These are phyloP conservation scores for Trachymyrmex cornetzi DNA, from an alignment of 1,140 invertebrate species.

Conservation along the genomic window DNA sequence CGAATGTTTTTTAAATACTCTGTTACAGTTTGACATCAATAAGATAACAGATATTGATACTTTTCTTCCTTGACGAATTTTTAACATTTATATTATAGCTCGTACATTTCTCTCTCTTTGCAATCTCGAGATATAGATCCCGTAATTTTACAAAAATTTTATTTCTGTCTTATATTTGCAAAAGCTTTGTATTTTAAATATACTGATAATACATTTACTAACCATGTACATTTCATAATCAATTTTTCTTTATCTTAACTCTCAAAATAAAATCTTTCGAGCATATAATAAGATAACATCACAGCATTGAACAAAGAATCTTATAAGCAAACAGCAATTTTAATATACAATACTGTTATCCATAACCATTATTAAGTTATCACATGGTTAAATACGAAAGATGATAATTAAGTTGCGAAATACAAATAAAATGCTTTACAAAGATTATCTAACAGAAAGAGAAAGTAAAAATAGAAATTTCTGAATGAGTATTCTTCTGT, in stretches of 20 bases:
- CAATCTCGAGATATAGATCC: slow-evolving; percentile 24
- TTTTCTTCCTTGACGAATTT: neutral
- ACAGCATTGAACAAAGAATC: slow-evolving; percentile 13
- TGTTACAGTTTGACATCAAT: neutral
- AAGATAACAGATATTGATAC: neutral
- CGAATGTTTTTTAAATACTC: neutral
- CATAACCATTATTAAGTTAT: slow-evolving; percentile 34
- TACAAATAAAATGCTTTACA: neutral
- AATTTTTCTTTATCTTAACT: slow-evolving; percentile 43
- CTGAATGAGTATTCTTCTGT: neutral
- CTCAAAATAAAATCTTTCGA: slow-evolving; percentile 38
- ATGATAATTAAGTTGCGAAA: slow-evolving; percentile 9
- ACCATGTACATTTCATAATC: slow-evolving; percentile 9
- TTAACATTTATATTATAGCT: slow-evolving; percentile 11
- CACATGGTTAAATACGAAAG: slow-evolving; percentile 6
- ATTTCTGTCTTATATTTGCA: slow-evolving; percentile 22
- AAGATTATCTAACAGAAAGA: slow-evolving; percentile 22
- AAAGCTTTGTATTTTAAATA: slow-evolving; percentile 20
- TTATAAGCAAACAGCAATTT: slow-evolving; percentile 3
- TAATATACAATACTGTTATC: slow-evolving; percentile 12
- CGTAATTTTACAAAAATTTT: neutral
- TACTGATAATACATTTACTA: neutral
- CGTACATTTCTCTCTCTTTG: neutral
- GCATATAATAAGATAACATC: slow-evolving; percentile 50
- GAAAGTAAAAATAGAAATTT: neutral